phyloP scores from a whole-genome alignment of 2,888 invertebrate genomes.

The Physocephala rufipes region DNA sequence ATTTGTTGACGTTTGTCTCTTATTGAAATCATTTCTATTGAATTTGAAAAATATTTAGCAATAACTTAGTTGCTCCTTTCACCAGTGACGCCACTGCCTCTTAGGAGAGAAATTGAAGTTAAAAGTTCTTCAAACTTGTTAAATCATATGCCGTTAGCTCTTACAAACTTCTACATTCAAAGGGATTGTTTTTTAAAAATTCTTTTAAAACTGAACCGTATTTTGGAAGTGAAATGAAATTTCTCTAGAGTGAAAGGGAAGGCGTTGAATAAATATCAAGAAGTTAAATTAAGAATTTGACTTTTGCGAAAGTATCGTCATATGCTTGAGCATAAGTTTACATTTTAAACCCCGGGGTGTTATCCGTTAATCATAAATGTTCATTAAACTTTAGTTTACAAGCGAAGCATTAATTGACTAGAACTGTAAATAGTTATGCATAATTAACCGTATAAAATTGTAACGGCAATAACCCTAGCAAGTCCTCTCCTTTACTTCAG shows the following conservation, averaged over 20 bases:
- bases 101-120: too few species aligned
- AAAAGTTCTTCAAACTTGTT: constrained; percentile 20
- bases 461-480: neutral
- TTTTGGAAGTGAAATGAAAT: neutral
- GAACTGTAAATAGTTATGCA: too few species aligned
- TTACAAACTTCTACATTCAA: too few species aligned
- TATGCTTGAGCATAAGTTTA: too few species aligned
- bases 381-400: constrained; percentile 11
- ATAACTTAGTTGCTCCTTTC: neutral
- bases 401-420: neutral
- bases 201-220: neutral
- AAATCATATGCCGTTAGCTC: constrained; percentile 28
- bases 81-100: too few species aligned
- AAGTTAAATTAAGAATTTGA: too few species aligned
- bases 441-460: too few species aligned
- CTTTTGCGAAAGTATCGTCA: too few species aligned
- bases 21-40: neutral
- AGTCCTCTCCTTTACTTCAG: neutral
- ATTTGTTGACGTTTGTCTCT: neutral
- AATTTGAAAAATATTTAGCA: neutral
- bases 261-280: too few species aligned
- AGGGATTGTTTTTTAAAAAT: constrained; percentile 14
- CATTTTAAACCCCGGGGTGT: neutral
- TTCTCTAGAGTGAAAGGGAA: neutral
- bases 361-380: neutral